Percentiles rank a stretch among this genome's conserved stretches.
These are phyloP conservation scores for Bombus waltoni DNA, from an alignment of 1,140 invertebrate genomes.

Conservation along the genomic window DNA sequence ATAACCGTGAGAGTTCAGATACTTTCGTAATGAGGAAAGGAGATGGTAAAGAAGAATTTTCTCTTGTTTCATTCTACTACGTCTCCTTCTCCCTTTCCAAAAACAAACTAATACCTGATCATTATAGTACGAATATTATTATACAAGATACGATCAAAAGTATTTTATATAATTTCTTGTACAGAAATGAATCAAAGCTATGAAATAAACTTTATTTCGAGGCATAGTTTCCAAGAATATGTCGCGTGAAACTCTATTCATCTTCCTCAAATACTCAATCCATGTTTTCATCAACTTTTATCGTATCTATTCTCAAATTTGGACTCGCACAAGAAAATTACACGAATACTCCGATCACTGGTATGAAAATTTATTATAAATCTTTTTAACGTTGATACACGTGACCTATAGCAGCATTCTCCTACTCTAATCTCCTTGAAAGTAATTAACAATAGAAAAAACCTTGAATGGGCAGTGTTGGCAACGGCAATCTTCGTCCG, in stretches of 20 bases:
- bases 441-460: background rate
- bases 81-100: too few relatives aligned
- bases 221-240: too few relatives aligned
- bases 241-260: too few relatives aligned
- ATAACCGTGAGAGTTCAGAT: slow-evolving; percentile 1
- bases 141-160: background rate
- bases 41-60: slow-evolving; percentile 6
- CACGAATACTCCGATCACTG: too few relatives aligned
- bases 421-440: background rate
- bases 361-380: background rate
- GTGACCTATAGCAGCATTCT: too few relatives aligned
- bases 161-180: background rate
- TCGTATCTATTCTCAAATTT: background rate
- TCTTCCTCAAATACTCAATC: background rate
- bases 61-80: background rate
- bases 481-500: background rate
- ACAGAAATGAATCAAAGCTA: background rate
- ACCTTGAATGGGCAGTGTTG: background rate
- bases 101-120: too few relatives aligned
- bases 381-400: background rate
- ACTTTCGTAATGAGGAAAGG: slow-evolving; percentile 7
- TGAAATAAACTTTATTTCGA: background rate
- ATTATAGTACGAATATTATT: background rate
- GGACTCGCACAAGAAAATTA: too few relatives aligned
- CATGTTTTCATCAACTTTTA: background rate